Evolutionary conservation across 2,113 vertebrate genomes (phyloP).

Genomic region (Carollia perspicillata): DNA sequence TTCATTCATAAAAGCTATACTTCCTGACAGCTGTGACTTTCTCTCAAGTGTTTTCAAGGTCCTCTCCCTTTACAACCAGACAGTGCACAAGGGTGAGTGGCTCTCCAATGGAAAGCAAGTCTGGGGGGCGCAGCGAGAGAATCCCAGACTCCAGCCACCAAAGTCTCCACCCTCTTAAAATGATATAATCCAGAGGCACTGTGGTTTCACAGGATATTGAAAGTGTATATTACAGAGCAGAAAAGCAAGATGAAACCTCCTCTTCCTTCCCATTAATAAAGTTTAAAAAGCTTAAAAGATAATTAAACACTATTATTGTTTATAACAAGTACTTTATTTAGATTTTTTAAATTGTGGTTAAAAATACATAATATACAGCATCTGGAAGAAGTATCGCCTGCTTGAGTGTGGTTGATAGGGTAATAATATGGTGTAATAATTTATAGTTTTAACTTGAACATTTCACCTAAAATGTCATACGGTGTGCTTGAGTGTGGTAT

Average conservation of each 20-base stretch:
- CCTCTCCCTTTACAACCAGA: neutral
- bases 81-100: neutral
- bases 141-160: neutral
- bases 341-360: neutral
- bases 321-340: neutral
- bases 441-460: too few relatives aligned
- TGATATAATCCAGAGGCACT: neutral
- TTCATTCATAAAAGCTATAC: conserved; percentile 44
- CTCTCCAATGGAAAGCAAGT: neutral
- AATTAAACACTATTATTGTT: neutral
- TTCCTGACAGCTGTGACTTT: conserved; percentile 37
- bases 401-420: too few relatives aligned
- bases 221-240: neutral
- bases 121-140: neutral
- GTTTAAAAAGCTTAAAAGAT: neutral
- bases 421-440: too few relatives aligned
- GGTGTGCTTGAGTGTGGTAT: too few relatives aligned
- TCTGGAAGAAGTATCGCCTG: too few relatives aligned
- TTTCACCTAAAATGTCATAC: too few relatives aligned
- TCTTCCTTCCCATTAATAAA: neutral
- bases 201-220: neutral
- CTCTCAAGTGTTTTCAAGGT: neutral
- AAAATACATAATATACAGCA: neutral
- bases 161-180: neutral
- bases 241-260: neutral